phyloP scores from a whole-genome alignment of 2,113 vertebrate genomes.

The Orthonyx spaldingii region DNA sequence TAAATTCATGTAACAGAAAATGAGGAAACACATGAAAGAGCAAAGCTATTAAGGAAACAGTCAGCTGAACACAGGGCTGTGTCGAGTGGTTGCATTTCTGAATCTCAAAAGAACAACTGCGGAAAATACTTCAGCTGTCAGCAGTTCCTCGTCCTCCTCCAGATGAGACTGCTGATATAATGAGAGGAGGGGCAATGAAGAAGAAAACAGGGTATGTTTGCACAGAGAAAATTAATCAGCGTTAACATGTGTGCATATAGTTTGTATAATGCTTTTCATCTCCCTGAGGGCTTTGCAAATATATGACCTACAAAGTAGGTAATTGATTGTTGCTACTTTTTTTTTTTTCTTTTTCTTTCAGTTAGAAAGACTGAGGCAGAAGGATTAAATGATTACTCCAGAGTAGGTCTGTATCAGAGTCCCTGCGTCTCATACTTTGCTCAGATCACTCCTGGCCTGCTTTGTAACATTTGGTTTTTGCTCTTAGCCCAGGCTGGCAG shows the following conservation, averaged over 20 bases:
- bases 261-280: constrained; percentile 19
- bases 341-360: not conserved
- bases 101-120: constrained; percentile 37
- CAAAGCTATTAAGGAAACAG: constrained; percentile 56
- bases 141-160: constrained; percentile 39
- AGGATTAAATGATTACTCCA: not conserved
- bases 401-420: not conserved
- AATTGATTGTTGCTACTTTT: not conserved
- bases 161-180: constrained; percentile 50
- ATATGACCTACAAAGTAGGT: constrained; percentile 8
- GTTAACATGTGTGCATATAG: constrained; percentile 16
- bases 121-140: constrained; percentile 26
- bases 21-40: constrained; percentile 53
- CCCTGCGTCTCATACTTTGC: not conserved
- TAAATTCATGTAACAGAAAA: constrained; percentile 60
- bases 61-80: constrained; percentile 10
- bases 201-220: constrained; percentile 30
- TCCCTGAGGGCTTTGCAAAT: constrained; percentile 31
- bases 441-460: not conserved
- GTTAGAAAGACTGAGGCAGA: not conserved
- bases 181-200: constrained; percentile 37
- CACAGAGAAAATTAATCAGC: constrained; percentile 37
- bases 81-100: constrained; percentile 25
- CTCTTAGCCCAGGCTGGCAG: not conserved
- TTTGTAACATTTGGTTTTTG: not conserved